Evolutionary conservation across 2,113 vertebrate species (phyloP).

Genomic region (Prochilodus magdalenae): DNA sequence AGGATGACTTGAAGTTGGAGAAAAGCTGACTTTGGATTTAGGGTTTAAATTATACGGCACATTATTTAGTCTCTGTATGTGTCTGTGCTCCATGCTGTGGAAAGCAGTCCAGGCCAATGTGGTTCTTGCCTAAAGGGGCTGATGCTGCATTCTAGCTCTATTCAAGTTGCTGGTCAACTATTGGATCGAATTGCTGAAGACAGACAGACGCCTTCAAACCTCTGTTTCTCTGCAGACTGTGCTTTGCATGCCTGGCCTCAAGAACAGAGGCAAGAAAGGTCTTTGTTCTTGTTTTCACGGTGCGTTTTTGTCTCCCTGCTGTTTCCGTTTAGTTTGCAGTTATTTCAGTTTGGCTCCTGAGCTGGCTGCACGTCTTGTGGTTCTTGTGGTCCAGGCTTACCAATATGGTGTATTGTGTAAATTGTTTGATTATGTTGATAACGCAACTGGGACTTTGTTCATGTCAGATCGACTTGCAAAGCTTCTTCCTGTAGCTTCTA

Average conservation of each 20-base stretch:
- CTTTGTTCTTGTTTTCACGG: neutral
- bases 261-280: neutral
- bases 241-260: neutral
- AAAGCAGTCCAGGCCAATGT: neutral
- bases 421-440: neutral
- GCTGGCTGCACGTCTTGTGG: neutral
- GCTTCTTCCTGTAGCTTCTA: neutral
- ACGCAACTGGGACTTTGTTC: neutral
- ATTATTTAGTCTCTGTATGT: constrained; percentile 11
- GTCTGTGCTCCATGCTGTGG: neutral
- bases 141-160: neutral
- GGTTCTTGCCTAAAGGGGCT: neutral
- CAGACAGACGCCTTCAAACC: constrained; percentile 17
- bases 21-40: neutral
- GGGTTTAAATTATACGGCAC: constrained; percentile 15
- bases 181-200: constrained; percentile 7
- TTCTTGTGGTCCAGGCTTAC: neutral
- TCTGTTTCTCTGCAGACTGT: neutral
- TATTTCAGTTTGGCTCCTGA: neutral
- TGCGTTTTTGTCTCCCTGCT: neutral
- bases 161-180: constrained; percentile 9
- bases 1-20: neutral
- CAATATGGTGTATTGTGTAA: neutral
- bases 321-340: neutral
- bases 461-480: neutral